Conservation (phyloP, 2,113 vertebrate genomes). For the Anolis carolinensis region DNA sequence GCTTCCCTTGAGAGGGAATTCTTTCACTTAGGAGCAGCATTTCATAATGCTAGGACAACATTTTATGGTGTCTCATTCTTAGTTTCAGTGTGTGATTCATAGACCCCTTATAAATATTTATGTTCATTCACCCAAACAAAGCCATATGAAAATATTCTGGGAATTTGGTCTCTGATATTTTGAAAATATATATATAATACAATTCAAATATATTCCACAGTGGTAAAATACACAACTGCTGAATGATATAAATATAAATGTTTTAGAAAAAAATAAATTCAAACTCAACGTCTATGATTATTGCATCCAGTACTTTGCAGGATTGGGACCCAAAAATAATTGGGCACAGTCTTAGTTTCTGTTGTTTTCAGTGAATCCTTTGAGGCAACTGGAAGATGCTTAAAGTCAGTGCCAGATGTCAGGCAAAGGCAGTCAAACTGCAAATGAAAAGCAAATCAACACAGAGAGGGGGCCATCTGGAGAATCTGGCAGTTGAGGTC, state of each 20-base stretch:
- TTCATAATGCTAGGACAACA: neutral
- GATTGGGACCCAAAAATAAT: neutral
- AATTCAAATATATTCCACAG: too few species aligned
- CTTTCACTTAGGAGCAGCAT: too few species aligned
- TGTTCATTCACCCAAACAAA: neutral
- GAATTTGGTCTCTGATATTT: neutral
- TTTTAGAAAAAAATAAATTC: neutral
- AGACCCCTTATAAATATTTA: neutral
- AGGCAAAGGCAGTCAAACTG: neutral
- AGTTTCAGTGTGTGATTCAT: neutral
- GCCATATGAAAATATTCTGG: neutral
- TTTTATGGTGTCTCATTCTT: neutral
- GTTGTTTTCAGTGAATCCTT: neutral
- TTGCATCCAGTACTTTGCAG: neutral
- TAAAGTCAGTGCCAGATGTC: neutral
- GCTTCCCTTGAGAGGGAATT: too few species aligned
- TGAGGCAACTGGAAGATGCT: neutral
- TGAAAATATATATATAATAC: neutral
- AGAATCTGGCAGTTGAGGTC: neutral
- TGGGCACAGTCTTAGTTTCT: neutral
- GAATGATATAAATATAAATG: neutral
- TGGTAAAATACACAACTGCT: neutral
- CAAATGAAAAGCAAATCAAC: neutral
- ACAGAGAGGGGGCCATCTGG: neutral
- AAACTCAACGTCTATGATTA: neutral